A percentile compares a stretch with the other conserved stretches of the same genome.
Conservation (phyloP, 2,113 vertebrate species). For the Austrofundulus limnaeus region DNA sequence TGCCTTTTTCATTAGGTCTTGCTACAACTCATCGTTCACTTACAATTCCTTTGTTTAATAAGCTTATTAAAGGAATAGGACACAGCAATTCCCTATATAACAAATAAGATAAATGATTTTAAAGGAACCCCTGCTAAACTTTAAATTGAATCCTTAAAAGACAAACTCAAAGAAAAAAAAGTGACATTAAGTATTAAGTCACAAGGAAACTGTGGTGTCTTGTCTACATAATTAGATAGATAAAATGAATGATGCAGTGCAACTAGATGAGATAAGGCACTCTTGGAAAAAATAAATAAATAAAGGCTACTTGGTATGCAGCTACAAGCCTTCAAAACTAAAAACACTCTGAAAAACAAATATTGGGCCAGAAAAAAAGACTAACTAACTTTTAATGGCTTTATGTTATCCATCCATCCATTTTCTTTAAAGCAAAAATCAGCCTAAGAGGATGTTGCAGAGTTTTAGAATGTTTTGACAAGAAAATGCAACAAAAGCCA, state of each 20-base stretch:
- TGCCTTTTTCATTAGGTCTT: too few relatives aligned
- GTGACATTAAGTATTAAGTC: neutral
- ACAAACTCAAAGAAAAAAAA: slow-evolving; percentile 2
- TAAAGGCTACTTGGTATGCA: slow-evolving; percentile 8
- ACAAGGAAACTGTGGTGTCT: slow-evolving; percentile 2
- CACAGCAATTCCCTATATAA: neutral
- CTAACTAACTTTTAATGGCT: too few relatives aligned
- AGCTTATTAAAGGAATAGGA: neutral
- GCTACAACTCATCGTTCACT: neutral
- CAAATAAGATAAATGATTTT: slow-evolving; percentile 20
- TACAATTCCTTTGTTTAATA: neutral
- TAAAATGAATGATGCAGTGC: neutral
- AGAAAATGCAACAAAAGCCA: too few relatives aligned
- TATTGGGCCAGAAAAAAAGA: neutral
- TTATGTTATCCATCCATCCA: too few relatives aligned
- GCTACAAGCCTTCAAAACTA: slow-evolving; percentile 7
- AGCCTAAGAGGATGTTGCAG: too few relatives aligned
- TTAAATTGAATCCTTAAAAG: slow-evolving; percentile 3
- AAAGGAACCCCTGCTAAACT: neutral
- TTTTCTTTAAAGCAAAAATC: too few relatives aligned
- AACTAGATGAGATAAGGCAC: neutral
- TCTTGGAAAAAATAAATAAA: slow-evolving; percentile 23
- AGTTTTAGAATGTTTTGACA: too few relatives aligned
- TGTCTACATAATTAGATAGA: slow-evolving; percentile 22
- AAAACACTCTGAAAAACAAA: neutral